A percentile compares a stretch with the other conserved stretches of the same genome.
These are phyloP conservation scores for Blastomussa wellsi DNA, from an alignment of 92 coral and sea anemone species.

Conservation along the genomic window DNA sequence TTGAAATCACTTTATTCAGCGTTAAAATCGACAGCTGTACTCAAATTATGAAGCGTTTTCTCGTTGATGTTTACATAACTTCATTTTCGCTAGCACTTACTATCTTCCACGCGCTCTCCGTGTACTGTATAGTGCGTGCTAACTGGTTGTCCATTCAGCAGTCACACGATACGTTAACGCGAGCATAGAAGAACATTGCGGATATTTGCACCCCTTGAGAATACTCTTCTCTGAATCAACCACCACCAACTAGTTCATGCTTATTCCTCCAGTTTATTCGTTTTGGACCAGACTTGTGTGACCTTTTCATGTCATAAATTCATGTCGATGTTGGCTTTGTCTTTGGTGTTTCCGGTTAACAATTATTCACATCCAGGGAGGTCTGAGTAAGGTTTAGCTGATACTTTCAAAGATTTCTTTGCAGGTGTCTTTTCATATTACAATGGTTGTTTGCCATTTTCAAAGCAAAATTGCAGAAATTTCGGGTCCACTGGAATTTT, in stretches of 20 bases:
- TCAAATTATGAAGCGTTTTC: not conserved
- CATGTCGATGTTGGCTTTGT: slow-evolving; percentile 11
- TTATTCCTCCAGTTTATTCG: not conserved
- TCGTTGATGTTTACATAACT: not conserved
- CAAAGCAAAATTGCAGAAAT: too few species aligned
- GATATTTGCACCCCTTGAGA: not conserved
- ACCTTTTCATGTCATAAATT: slow-evolving; percentile 14
- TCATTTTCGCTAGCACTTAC: not conserved
- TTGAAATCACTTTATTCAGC: not conserved
- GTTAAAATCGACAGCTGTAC: not conserved
- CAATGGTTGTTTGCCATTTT: too few species aligned
- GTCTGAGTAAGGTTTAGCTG: not conserved
- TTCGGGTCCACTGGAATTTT: too few species aligned
- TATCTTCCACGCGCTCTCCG: not conserved
- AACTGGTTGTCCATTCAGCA: not conserved
- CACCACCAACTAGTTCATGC: not conserved
- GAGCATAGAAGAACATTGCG: not conserved
- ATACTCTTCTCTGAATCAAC: not conserved
- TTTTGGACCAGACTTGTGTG: not conserved
- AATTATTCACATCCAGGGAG: not conserved
- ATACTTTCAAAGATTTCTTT: too few species aligned
- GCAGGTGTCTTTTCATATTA: too few species aligned
- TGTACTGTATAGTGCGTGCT: not conserved
- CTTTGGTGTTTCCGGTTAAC: not conserved
- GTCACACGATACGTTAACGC: not conserved